phyloP scores from a whole-genome alignment of 2,113 vertebrate genomes.

The Sceloporus tristichus region DNA sequence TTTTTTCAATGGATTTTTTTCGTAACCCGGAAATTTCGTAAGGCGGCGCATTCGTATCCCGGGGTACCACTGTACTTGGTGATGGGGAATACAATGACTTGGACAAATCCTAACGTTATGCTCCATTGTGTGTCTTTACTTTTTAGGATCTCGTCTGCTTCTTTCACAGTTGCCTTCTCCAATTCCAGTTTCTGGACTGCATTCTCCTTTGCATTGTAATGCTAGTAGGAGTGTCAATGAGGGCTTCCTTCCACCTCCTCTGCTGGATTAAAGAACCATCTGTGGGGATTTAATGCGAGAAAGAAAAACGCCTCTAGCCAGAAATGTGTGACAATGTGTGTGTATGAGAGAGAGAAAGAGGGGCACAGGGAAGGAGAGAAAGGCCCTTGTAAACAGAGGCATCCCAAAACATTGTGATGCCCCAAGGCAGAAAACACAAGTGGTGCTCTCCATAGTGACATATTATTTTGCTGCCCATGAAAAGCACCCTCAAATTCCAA shows the following conservation, averaged over 20 bases:
- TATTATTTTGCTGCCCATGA: not conserved
- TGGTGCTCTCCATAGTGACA: not conserved
- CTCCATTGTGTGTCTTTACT: no score
- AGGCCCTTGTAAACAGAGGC: not conserved
- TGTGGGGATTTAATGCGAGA: constrained; percentile 23
- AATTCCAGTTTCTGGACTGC: no score
- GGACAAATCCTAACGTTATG: no score
- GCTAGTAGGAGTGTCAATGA: not conserved
- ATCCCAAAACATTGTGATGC: not conserved
- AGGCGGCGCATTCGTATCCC: no score
- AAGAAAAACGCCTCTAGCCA: constrained; percentile 14
- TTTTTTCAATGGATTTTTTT: no score
- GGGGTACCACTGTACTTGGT: no score
- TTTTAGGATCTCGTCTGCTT: no score
- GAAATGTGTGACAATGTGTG: not conserved
- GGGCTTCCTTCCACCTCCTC: not conserved
- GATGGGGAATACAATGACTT: no score
- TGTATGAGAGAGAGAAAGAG: not conserved
- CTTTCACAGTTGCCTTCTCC: no score
- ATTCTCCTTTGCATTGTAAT: not conserved
- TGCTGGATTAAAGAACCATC: constrained; percentile 33
- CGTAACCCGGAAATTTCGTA: no score
- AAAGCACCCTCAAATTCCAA: no score
- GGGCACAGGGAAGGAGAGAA: not conserved
- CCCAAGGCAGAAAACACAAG: not conserved